Base-by-base conservation (phyloP, 2,113 vertebrate genomes). In the Dicerorhinus sumatrensis region DNA sequence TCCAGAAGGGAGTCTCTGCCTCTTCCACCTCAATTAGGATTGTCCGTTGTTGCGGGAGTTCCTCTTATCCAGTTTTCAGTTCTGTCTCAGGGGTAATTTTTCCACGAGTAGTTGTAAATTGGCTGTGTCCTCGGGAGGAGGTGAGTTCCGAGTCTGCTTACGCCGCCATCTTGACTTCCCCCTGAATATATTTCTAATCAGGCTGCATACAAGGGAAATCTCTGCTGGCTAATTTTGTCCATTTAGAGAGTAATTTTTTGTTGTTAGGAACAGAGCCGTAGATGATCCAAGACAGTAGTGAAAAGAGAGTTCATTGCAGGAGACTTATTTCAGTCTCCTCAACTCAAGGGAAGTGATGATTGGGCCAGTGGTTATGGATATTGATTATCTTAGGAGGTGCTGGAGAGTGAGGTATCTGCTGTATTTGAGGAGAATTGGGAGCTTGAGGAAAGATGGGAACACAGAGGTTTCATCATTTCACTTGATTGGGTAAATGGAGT, bases 201-300 rank as follows among this genome's bases (percentile, higher is more conserved):
- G 60, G 33, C 90, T 73, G 31, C 27, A 25, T 65, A n/a, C 51
- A 79, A 80, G 42, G 39, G 51, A 73, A 77, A 58, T 94, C 75
- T 96, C 23, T 87, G 56, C 36, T 80, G 88, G 83, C 51, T 91
- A 90, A 88, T 98, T 96, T 54, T 60, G n/a, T 72, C 20, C 31
- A 82, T 62, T 96, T 69, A 54, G 65, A 69, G 79, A 97, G 33
- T 89, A n/a, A 82, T 77, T 95, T 63, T 98, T 97, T 95, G 54
- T 93, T 94, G 60, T 88, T 76, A 88, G 54, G 29, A 97, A 54
- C 46, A 69, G 76, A 96, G 63, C 48, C 67, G 5, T 97, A 56
- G 36, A 89, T 97, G 89, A 95, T 63, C 36, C 73, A 72, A 67
- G 89, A 95, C 46, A 73, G 36, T 54, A 80, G 73, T 86, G 62